Evolutionary conservation across 1,140 invertebrate species (phyloP), one percentile per base, ranked within the genome.

Genomic region (Pinna nobilis): DNA sequence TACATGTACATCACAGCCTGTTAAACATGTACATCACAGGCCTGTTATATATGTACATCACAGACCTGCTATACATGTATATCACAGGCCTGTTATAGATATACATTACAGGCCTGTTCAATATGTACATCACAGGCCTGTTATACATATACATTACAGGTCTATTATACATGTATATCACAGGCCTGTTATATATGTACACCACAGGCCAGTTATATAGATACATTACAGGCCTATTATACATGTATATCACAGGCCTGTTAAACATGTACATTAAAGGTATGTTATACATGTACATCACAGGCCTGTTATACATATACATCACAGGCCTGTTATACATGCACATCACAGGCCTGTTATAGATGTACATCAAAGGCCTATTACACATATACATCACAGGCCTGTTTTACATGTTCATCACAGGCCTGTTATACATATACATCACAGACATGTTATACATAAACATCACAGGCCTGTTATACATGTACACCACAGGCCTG

Each of bases 121-220:
- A 44, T 44, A 44, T 44, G 18, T 44, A 44, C 18, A 44, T 44
- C 7, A 61, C 44, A 61, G n/a, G 23, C 39, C 39, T 61, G 39
- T 74, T 72, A 77, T 79, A 25, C 72, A 64, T 53, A 77, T 74
- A 9, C 35, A 2, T 30, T 35, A 35, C 30, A 5, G 2, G 30
- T 33, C 32, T 59, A 33, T 20, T 59, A 33, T 30, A 30, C 55
- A 41, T 39, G 20, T 41, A 41, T 41, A 61, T 41, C 7, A 18
- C 7, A 44, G 39, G 39, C 18, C 7, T 44, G 18, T 18, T 44
- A 9, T 44, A 9, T 7, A 18, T 18, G 7, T 7, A 44, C 18
- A 44, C 18, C n/a, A n/a, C n/a, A n/a, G n/a, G n/a, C n/a, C n/a
- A n/a, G n/a, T n/a, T n/a, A n/a, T n/a, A n/a, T n/a, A 44, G 7